phyloP scores from a whole-genome alignment of 2,113 vertebrate species.

The Riparia riparia region DNA sequence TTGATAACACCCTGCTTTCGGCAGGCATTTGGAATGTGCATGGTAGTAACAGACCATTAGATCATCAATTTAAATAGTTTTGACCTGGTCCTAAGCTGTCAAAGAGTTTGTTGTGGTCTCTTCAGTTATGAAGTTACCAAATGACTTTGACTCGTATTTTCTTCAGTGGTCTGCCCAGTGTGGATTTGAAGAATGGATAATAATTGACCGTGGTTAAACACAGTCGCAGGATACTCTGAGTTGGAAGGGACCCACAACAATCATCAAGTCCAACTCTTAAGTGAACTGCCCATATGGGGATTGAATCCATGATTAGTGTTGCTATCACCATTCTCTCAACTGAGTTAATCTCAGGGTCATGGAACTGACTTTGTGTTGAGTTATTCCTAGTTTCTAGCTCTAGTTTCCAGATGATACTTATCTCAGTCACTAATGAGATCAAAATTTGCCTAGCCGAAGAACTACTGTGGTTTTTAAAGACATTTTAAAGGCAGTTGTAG shows the following conservation, averaged over 20 bases:
- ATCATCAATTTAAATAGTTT: neutral
- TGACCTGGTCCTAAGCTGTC: neutral
- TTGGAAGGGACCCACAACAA: accelerated
- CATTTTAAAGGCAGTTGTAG: neutral
- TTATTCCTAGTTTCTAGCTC: neutral
- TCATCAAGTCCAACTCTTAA: neutral
- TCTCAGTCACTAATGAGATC: neutral
- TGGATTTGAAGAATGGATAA: neutral
- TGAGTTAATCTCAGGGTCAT: neutral
- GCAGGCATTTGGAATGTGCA: neutral
- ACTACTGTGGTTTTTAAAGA: neutral
- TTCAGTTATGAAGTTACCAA: accelerated
- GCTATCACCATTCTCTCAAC: neutral
- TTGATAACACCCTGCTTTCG: neutral
- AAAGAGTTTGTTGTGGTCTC: neutral
- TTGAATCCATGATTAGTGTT: neutral
- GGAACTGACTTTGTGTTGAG: neutral
- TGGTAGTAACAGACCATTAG: neutral
- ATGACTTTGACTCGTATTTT: neutral
- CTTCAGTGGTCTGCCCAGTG: neutral
- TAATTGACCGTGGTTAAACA: neutral
- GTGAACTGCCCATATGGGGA: neutral
- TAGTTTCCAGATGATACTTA: neutral
- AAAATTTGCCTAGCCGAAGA: neutral
- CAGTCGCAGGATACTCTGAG: neutral